Percentiles rank a stretch among this genome's conserved stretches.
Evolutionary conservation across 2,888 invertebrate species (phyloP).

Genomic region (Mythimna albipuncta): DNA sequence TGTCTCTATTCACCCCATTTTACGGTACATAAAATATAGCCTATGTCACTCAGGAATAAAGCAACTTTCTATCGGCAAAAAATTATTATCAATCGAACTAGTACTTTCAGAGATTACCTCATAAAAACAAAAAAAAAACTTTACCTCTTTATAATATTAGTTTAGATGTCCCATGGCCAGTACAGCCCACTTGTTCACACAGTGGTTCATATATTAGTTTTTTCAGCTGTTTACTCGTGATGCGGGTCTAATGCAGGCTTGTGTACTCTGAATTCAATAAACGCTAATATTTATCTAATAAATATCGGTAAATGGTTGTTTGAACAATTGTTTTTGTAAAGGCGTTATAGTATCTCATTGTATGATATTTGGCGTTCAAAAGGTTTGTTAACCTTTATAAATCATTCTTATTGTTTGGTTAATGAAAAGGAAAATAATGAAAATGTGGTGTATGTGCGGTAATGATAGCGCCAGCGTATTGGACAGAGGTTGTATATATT

Average conservation of each 20-base stretch:
- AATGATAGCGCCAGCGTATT: neutral
- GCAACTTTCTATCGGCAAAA: too few relatives aligned
- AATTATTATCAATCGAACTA: too few relatives aligned
- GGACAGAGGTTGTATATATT: too few relatives aligned
- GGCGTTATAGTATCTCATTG: conserved; percentile 21
- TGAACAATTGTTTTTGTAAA: conserved; percentile 30
- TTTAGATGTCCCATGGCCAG: conserved; percentile 13
- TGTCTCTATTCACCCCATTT: too few relatives aligned
- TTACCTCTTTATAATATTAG: too few relatives aligned
- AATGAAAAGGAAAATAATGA: conserved; percentile 1
- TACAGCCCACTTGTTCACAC: conserved; percentile 9
- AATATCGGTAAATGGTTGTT: conserved; percentile 12
- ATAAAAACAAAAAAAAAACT: too few relatives aligned
- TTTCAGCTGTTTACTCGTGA: conserved; percentile 22
- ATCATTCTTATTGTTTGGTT: conserved; percentile 15
- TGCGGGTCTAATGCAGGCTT: conserved; percentile 22
- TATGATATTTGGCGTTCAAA: conserved; percentile 10
- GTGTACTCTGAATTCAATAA: conserved; percentile 22
- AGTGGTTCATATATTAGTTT: conserved; percentile 7
- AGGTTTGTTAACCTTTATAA: conserved; percentile 16
- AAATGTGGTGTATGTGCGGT: neutral
- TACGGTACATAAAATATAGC: too few relatives aligned
- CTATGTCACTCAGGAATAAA: too few relatives aligned
- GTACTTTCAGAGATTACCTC: too few relatives aligned
- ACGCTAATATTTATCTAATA: conserved; percentile 28